Conservation (phyloP, 2,797 vertebrate species). For the Molossus alvarezi region DNA sequence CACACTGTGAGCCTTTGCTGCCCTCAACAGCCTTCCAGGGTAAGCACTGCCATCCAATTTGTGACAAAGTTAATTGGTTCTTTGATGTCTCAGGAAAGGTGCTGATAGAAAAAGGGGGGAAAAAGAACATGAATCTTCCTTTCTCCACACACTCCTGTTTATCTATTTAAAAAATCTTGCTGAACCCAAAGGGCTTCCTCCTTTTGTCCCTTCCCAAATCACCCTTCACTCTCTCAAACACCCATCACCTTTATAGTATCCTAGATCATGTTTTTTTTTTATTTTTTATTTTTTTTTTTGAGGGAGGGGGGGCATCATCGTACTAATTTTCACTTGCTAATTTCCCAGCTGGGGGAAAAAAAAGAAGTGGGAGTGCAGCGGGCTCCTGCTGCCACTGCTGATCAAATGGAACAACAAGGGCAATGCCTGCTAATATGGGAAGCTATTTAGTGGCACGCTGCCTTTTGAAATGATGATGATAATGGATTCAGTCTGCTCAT, state of each 20-base stretch:
- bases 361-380: constrained; percentile 90
- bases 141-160: constrained; percentile 91
- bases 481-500: constrained; percentile 99
- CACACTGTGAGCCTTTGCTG: constrained; percentile 92
- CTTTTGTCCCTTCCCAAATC: constrained; percentile 35
- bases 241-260: constrained; percentile 87
- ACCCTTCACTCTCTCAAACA: constrained; percentile 77
- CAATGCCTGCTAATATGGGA: constrained; percentile 97
- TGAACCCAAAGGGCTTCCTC: constrained; percentile 73
- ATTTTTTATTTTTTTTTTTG: no score
- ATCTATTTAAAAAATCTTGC: constrained; percentile 82
- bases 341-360: constrained; percentile 88
- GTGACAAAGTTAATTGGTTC: constrained; percentile 97
- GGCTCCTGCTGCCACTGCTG: constrained; percentile 96
- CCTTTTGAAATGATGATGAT: constrained; percentile 99
- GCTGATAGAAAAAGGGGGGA: constrained; percentile 89
- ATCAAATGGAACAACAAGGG: constrained; percentile 99
- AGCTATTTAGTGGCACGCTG: constrained; percentile 97
- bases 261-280: constrained; percentile 85
- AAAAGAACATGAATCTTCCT: constrained; percentile 89
- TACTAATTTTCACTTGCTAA: constrained; percentile 92
- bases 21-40: constrained; percentile 95
- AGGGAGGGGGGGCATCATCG: background rate
- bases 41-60: constrained; percentile 95
- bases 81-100: constrained; percentile 97